Percentiles rank a stretch among this genome's conserved stretches.
phyloP scores from a whole-genome alignment of 2,113 vertebrate species.

The Tragelaphus strepsiceros region DNA sequence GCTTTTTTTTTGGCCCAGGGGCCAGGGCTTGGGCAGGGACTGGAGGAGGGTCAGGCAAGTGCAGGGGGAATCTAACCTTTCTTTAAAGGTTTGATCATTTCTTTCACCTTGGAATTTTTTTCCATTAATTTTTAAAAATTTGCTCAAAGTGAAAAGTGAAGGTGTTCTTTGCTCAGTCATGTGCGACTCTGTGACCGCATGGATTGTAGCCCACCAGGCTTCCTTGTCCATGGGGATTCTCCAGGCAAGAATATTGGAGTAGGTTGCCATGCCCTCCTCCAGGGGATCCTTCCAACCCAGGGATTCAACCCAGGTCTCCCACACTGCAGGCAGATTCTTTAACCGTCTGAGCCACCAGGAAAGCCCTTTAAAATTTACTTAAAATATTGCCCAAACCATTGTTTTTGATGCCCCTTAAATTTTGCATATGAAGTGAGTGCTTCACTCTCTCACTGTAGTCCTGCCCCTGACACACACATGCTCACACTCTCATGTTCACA shows the following conservation, averaged over 20 bases:
- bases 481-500: neutral
- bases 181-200: fast-evolving
- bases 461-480: neutral
- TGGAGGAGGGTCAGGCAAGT: neutral
- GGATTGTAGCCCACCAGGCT: neutral
- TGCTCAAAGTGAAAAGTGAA: neutral
- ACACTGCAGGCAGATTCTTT: neutral
- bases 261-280: neutral
- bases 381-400: neutral
- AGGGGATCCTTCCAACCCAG: neutral
- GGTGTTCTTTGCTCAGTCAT: neutral
- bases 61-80: neutral
- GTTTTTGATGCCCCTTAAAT: neutral
- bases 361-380: neutral
- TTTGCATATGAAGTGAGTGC: neutral
- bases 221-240: neutral
- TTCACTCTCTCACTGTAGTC: neutral
- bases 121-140: neutral
- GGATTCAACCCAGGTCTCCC: neutral
- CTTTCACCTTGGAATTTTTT: neutral
- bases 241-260: neutral
- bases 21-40: neutral
- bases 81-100: neutral
- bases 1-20: neutral
- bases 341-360: neutral